Evolutionary conservation across 2,113 vertebrate genomes (phyloP).

Genomic region (Seriola rivoliana): DNA sequence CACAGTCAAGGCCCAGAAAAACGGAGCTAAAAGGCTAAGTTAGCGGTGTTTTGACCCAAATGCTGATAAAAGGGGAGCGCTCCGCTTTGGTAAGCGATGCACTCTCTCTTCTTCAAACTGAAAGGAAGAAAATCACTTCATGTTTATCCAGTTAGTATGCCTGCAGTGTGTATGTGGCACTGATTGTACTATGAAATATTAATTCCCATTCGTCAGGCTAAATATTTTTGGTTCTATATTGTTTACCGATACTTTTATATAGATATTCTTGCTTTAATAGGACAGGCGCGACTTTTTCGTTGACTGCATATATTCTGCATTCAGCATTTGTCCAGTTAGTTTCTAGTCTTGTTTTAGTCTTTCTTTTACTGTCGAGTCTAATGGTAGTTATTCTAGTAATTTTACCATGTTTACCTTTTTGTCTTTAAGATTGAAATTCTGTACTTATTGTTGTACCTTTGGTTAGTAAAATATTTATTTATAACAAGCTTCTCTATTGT

Average conservation of each 20-base stretch:
- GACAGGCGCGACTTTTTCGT: background rate
- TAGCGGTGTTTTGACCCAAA: background rate
- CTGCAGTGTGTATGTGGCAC: conserved; percentile 37
- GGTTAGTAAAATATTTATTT: background rate
- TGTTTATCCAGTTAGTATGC: background rate
- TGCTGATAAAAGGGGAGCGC: background rate
- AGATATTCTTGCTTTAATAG: background rate
- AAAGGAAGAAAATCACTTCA: background rate
- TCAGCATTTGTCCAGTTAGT: background rate
- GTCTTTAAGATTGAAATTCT: background rate
- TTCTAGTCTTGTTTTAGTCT: background rate
- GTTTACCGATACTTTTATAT: background rate
- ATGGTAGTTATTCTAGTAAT: background rate
- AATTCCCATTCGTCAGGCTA: background rate
- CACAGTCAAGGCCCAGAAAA: background rate
- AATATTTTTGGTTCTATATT: background rate
- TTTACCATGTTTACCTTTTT: background rate
- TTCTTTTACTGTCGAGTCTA: background rate
- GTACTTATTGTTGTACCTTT: background rate
- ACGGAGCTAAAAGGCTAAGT: conserved; percentile 23
- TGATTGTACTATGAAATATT: background rate
- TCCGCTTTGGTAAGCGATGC: conserved; percentile 32
- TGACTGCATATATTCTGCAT: background rate
- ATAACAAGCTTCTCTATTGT: background rate
- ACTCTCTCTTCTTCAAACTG: background rate